These are phyloP conservation scores for Drosophila biarmipes DNA, from an alignment of 1,140 invertebrate species.

Conservation along the genomic window DNA sequence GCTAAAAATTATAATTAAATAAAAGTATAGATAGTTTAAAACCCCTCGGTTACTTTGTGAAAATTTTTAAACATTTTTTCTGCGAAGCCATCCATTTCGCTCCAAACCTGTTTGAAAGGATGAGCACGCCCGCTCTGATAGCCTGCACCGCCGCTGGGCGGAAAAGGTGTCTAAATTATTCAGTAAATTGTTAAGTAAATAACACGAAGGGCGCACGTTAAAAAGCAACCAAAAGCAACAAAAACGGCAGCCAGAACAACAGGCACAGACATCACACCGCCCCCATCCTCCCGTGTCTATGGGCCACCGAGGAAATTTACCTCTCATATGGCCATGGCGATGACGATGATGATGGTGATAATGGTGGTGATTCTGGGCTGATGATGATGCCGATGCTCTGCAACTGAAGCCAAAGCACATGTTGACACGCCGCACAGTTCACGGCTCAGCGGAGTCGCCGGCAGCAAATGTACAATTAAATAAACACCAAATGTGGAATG, in stretches of 20 bases:
- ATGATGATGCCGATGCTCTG: slow-evolving; percentile 25
- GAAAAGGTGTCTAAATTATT: slow-evolving; percentile 73
- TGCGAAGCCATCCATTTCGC: not conserved
- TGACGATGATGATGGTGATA: slow-evolving; percentile 25
- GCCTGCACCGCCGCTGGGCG: not conserved
- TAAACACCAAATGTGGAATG: slow-evolving; percentile 59
- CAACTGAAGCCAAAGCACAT: slow-evolving; percentile 25
- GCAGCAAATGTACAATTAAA: slow-evolving; percentile 77
- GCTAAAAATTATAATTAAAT: no score
- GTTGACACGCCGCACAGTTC: slow-evolving; percentile 68
- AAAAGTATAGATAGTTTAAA: no score
- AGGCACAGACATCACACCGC: slow-evolving; percentile 41
- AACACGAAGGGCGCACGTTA: slow-evolving; percentile 68
- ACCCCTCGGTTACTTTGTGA: no score
- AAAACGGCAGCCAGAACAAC: slow-evolving; percentile 44
- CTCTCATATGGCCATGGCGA: slow-evolving; percentile 42
- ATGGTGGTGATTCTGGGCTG: slow-evolving; percentile 30
- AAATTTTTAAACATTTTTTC: no score
- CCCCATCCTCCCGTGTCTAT: slow-evolving; percentile 22
- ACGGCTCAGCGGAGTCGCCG: slow-evolving; percentile 65
- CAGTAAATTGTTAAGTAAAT: slow-evolving; percentile 83
- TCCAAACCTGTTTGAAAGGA: not conserved
- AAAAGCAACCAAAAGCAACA: slow-evolving; percentile 60
- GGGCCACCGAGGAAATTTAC: slow-evolving; percentile 39
- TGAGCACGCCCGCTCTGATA: not conserved